Conservation (phyloP, 2,113 vertebrate species). For the Strix aluco region DNA sequence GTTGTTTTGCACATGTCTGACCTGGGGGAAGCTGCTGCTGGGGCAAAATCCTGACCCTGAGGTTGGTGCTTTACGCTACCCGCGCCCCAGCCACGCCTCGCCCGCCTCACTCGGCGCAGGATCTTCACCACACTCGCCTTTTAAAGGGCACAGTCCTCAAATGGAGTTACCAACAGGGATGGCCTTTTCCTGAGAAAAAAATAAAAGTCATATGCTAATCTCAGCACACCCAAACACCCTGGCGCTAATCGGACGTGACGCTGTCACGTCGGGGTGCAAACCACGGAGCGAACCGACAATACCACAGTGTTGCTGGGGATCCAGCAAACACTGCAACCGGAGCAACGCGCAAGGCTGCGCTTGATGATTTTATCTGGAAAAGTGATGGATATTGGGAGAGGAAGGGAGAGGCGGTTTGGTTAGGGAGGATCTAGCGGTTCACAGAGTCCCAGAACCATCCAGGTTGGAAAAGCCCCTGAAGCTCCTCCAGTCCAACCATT, state of each 20-base stretch:
- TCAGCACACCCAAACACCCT: fast-evolving
- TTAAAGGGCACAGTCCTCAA: not conserved
- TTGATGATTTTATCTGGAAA: not conserved
- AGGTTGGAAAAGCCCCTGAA: too few species aligned
- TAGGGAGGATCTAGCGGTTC: not conserved
- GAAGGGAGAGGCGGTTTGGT: not conserved
- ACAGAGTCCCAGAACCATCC: too few species aligned
- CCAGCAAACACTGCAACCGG: not conserved
- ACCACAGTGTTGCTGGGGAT: not conserved
- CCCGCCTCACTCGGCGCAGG: fast-evolving
- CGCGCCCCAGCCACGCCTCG: fast-evolving
- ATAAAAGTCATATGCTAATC: fast-evolving
- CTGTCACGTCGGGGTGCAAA: not conserved
- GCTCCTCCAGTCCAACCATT: too few species aligned
- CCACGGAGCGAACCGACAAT: not conserved
- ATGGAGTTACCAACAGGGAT: fast-evolving
- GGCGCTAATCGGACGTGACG: fast-evolving
- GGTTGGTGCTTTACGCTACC: not conserved
- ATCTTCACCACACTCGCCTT: fast-evolving
- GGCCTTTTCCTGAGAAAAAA: fast-evolving
- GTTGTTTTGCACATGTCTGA: not conserved
- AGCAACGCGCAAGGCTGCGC: not conserved
- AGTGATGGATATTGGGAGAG: not conserved
- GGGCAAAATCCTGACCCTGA: not conserved
- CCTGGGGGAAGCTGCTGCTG: not conserved